Evolutionary conservation across 1,140 invertebrate species (phyloP).

Genomic region (Pantala flavescens): DNA sequence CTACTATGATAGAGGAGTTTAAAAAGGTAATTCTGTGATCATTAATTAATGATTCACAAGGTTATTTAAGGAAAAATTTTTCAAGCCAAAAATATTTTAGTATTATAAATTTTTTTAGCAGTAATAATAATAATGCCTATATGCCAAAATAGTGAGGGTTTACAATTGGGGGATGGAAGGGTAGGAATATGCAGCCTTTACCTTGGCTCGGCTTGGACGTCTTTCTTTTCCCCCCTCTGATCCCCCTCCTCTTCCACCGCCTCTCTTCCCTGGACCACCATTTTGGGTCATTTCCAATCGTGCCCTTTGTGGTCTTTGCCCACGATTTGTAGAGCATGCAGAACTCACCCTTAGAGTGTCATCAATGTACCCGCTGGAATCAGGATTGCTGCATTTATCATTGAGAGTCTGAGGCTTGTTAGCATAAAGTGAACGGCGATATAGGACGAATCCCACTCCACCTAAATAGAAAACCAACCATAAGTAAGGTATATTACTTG

Average conservation of each 20-base stretch:
- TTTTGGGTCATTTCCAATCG: background rate
- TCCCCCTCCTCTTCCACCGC: background rate
- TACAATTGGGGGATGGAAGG: background rate
- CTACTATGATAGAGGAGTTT: too few relatives aligned
- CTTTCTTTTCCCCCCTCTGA: background rate
- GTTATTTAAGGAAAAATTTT: too few relatives aligned
- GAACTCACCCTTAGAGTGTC: slow-evolving; percentile 71
- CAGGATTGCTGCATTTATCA: slow-evolving; percentile 71
- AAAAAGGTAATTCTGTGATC: too few relatives aligned
- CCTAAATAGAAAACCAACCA: slow-evolving; percentile 43
- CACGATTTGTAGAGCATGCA: background rate
- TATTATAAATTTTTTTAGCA: too few relatives aligned
- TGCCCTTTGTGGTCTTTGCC: background rate
- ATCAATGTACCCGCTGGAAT: slow-evolving; percentile 79
- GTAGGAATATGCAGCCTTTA: background rate
- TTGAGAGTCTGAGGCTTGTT: slow-evolving; percentile 71
- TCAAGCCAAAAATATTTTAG: too few relatives aligned
- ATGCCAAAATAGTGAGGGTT: too few relatives aligned
- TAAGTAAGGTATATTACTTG: slow-evolving; percentile 52
- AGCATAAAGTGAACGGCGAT: slow-evolving; percentile 54
- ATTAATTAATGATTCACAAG: too few relatives aligned
- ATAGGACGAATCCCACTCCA: slow-evolving; percentile 60
- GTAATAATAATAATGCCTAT: too few relatives aligned
- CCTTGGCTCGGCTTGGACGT: background rate
- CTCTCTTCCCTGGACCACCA: background rate